phyloP scores from a whole-genome alignment of 2,888 invertebrate genomes.

The Pandemis corylana region DNA sequence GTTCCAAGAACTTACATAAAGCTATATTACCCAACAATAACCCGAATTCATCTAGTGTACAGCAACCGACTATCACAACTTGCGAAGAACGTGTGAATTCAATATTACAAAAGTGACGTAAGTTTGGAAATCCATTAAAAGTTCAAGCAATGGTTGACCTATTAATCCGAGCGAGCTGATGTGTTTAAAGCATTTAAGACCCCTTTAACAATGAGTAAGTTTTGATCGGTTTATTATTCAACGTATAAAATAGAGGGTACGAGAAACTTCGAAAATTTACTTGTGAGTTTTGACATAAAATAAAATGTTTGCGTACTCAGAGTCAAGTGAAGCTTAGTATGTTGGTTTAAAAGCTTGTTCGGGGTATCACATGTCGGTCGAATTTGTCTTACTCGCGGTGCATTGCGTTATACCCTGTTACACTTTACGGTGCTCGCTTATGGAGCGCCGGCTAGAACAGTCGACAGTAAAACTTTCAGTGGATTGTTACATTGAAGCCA shows the following conservation, averaged over 20 bases:
- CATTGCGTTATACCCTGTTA: conserved; percentile 60
- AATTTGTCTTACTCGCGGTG: conserved; percentile 64
- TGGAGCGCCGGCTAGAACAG: conserved; percentile 66
- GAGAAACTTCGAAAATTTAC: conserved; percentile 33
- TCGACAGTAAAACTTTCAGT: conserved; percentile 78
- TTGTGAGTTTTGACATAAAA: conserved; percentile 41
- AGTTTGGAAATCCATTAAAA: conserved; percentile 39
- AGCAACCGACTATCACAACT: conserved; percentile 8
- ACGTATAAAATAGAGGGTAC: conserved; percentile 35
- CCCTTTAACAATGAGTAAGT: conserved; percentile 39
- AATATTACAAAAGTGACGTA: conserved; percentile 35
- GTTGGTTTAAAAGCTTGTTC: conserved; percentile 49
- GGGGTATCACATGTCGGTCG: conserved; percentile 53
- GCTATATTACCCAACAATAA: conserved; percentile 63
- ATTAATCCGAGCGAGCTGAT: conserved; percentile 39
- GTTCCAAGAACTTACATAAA: conserved; percentile 69
- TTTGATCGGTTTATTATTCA: conserved; percentile 43
- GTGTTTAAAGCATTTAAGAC: conserved; percentile 40
- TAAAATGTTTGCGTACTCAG: conserved; percentile 37
- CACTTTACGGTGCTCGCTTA: conserved; percentile 67
- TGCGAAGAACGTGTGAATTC: conserved; percentile 18
- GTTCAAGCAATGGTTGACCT: conserved; percentile 36
- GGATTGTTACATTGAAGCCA: conserved; percentile 75
- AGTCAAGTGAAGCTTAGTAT: conserved; percentile 42
- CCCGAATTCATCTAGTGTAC: not conserved